These are phyloP conservation scores for Atherinomorus stipes DNA, from an alignment of 2,113 vertebrate species.

Conservation along the genomic window DNA sequence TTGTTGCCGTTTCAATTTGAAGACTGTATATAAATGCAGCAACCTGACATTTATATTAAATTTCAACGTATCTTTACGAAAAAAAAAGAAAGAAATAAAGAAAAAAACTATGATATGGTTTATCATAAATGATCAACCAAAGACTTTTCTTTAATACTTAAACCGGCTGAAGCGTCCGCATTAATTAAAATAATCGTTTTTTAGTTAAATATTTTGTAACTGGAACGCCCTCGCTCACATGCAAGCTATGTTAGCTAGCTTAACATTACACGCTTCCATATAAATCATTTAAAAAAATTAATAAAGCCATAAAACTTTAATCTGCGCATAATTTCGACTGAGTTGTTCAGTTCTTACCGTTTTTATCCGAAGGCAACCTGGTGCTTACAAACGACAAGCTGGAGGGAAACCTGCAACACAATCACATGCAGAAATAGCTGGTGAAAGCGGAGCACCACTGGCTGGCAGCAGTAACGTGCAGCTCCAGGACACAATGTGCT, in stretches of 20 bases:
- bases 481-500: constrained; percentile 40
- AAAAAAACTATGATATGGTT: background rate
- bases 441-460: constrained; percentile 39
- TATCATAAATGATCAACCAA: background rate
- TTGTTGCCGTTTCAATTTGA: accelerated
- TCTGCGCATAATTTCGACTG: background rate
- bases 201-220: background rate
- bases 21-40: background rate
- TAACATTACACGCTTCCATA: constrained; percentile 6
- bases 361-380: constrained; percentile 56
- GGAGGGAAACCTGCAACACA: constrained; percentile 13
- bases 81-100: too few species aligned
- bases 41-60: background rate
- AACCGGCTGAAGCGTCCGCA: background rate
- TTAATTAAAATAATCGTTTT: background rate
- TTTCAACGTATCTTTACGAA: too few species aligned
- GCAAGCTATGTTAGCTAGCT: constrained; percentile 56
- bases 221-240: background rate
- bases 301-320: background rate
- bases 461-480: constrained; percentile 21
- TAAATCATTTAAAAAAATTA: background rate
- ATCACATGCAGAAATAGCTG: constrained; percentile 1
- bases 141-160: background rate
- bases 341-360: constrained; percentile 44
- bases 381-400: constrained; percentile 40